Evolutionary conservation across 2,113 vertebrate species (phyloP), one percentile per base, ranked within the genome.

Genomic region (Grallaria varia): DNA sequence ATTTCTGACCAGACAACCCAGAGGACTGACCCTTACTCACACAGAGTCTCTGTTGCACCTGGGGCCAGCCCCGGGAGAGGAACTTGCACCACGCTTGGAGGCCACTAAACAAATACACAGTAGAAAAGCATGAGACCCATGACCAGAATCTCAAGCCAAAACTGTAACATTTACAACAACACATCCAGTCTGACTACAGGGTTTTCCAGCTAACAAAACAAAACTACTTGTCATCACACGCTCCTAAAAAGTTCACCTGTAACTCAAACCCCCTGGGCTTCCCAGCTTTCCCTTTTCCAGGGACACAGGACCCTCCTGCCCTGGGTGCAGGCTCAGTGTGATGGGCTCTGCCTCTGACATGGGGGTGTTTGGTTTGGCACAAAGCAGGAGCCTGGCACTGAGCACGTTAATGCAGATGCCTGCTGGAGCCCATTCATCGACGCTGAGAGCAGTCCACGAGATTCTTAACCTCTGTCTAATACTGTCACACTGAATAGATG

Each of bases 401-500:
- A 63, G 39, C 19, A 13, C 8, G 64, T 89, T 94, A 96, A 89
- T 37, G 72, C 93, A 84, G 92, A 81, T 89, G 53, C 50, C 88
- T 62, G 63, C 56, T n/a, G 85, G 64, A 81, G 85, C 42, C 78
- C 77, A 40, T 78, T 86, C 90, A 84, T 75, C 5, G 76, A 89
- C 50, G 93, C 6, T 96, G 96, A 95, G 88, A 74, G 88, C 90
- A 81, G 90, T 24, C 88, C 93, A 88, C 23, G 31, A 88, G 96
- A 93, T 91, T 62, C 86, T 97, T 96, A 95, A 97, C 96, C 96
- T 93, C 93, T 94, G 96, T 82, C 92, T 91, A 87, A 37, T 2
- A 4, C 95, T 95, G 96, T 97, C 95, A 95, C 1, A 7, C 76
- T 75, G 69, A 95, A 96, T 94, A 81, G 83, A 96, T 76, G 88